Base-by-base conservation (phyloP, 1,140 invertebrate genomes). In the Brachionus sp. region DNA sequence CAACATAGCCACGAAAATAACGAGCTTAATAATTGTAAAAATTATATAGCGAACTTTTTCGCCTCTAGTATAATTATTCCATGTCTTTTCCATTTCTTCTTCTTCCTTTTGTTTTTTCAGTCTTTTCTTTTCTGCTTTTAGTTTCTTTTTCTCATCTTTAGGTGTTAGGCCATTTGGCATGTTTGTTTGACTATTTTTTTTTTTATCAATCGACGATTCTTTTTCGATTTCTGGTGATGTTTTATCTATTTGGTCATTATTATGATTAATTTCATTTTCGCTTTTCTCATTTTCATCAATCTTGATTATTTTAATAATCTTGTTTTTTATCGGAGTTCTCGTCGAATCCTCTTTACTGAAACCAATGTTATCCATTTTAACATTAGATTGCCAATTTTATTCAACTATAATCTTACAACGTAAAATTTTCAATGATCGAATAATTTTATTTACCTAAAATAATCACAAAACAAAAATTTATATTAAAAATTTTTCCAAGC, bases 101-200 rank as follows among this genome's bases (percentile, higher is more conserved):
- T 53, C 46, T 53, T 77, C 73, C 44, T 77, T 77, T 77, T 77
- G 29, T 44, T 77, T 77, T 23, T 53, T 46, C 16, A 25, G 12
- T 3, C 39, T 16, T 44, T 44, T 77, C 29, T 77, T 46, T 19
- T 77, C 73, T 3, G 73, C 39, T 13, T 53, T 46, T 3, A n/a
- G 64, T 10, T 37, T 33, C 64, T 66, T 66, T 37, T 66, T 66
- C 33, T 66, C 64, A n/a, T 66, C 19, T 13, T 66, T 66, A 2
- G 62, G 25, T 12, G 50, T 53, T n/a, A n/a, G n/a, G n/a, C n/a
- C 12, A 53, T 19, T 16, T 57, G 19, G 50, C 29, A 29, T 57
- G n/a, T 57, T 9, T 19, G 0, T 57, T 57, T 57, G 4, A 9
- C 9, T 10, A 19, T 57, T 16, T 50, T 50, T 6, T 50, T 50